These are phyloP conservation scores for Alca torda DNA, from an alignment of 2,797 vertebrate genomes.

Conservation along the genomic window DNA sequence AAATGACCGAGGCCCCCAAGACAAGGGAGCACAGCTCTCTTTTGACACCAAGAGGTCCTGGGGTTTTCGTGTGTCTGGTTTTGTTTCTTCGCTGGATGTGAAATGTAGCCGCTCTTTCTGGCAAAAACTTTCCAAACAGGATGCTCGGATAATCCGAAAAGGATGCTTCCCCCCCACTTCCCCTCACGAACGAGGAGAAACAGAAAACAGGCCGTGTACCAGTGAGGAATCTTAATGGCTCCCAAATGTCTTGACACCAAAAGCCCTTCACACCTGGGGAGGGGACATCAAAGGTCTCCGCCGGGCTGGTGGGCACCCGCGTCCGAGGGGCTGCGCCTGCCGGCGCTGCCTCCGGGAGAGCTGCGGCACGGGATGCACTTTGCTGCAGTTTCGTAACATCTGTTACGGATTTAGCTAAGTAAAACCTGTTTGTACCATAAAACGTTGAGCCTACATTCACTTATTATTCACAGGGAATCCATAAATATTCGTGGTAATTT, in stretches of 20 bases:
- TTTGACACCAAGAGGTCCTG: background rate
- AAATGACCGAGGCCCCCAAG: background rate
- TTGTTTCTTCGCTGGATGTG: background rate
- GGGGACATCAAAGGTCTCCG: background rate
- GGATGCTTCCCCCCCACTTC: background rate
- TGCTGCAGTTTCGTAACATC: background rate
- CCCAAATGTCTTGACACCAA: background rate
- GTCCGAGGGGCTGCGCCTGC: background rate
- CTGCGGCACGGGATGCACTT: background rate
- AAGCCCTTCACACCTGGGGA: background rate
- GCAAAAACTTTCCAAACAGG: background rate
- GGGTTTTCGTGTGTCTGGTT: background rate
- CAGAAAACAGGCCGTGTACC: background rate
- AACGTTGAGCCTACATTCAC: fast-evolving
- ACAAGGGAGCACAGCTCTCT: background rate
- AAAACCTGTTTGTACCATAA: background rate
- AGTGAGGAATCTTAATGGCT: background rate
- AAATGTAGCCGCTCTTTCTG: background rate
- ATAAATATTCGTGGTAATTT: fast-evolving
- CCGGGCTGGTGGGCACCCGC: background rate
- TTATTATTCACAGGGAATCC: background rate
- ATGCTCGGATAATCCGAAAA: background rate
- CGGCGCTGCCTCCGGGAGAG: background rate
- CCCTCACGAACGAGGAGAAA: background rate
- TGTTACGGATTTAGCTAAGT: background rate